Conservation (phyloP, 2,888 invertebrate species). For the Mechanitis mazaeus region DNA sequence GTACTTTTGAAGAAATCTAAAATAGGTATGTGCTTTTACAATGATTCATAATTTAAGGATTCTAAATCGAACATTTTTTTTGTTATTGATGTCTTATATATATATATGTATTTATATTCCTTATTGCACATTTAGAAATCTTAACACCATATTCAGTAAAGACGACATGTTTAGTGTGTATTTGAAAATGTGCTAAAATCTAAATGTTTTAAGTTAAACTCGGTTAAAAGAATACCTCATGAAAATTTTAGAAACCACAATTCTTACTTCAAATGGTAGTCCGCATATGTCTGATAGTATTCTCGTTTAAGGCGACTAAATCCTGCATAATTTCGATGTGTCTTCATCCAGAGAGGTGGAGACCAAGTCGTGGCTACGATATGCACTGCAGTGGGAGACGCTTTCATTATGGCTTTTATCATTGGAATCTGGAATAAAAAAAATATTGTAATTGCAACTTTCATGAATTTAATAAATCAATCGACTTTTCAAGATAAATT, state of each 20-base stretch:
- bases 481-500: too few species aligned
- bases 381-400: conserved; percentile 48
- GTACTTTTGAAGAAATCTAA: conserved; percentile 84
- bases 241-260: not conserved
- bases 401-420: conserved; percentile 50
- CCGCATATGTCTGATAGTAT: conserved; percentile 85
- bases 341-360: conserved; percentile 81
- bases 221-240: not conserved
- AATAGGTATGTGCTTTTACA: conserved; percentile 14
- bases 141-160: too few species aligned
- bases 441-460: too few species aligned
- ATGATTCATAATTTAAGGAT: too few species aligned
- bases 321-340: conserved; percentile 42
- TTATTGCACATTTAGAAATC: too few species aligned
- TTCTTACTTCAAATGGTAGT: conserved; percentile 81
- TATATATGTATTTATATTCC: too few species aligned
- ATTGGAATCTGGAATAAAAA: conserved; percentile 57
- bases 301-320: conserved; percentile 43
- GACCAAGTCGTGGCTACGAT: conserved; percentile 76
- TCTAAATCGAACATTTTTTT: too few species aligned
- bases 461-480: too few species aligned
- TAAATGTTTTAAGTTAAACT: too few species aligned
- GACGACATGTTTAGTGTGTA: too few species aligned
- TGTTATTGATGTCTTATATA: too few species aligned
- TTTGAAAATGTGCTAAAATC: too few species aligned